Percentiles rank a stretch among this genome's conserved stretches.
These are phyloP conservation scores for Tiliqua scincoides DNA, from an alignment of 2,113 vertebrate species.

Conservation along the genomic window DNA sequence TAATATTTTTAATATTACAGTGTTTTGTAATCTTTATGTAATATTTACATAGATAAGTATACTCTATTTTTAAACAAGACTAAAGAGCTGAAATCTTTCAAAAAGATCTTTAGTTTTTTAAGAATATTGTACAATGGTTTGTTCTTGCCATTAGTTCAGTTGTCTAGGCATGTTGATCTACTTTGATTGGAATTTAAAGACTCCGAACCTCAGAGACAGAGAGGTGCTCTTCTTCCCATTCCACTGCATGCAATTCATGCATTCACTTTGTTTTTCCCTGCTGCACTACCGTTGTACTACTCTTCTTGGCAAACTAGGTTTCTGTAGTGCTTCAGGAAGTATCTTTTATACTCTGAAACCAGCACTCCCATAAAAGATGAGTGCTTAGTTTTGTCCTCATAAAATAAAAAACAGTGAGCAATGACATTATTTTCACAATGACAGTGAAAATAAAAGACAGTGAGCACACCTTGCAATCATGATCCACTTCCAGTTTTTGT, in stretches of 20 bases:
- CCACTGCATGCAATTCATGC: background rate
- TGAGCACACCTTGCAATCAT: too few species aligned
- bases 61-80: background rate
- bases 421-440: too few species aligned
- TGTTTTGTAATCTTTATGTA: too few species aligned
- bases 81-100: background rate
- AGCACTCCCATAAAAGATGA: background rate
- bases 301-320: background rate
- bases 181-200: background rate
- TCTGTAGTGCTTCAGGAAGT: background rate
- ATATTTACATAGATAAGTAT: background rate
- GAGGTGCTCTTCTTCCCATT: background rate
- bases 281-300: background rate
- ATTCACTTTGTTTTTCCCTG: background rate
- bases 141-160: background rate
- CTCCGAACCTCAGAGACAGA: too few species aligned
- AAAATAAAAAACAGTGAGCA: background rate
- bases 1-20: too few species aligned
- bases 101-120: background rate
- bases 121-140: background rate
- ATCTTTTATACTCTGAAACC: background rate
- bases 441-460: too few species aligned
- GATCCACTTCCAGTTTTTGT: too few species aligned
- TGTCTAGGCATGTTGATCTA: background rate
- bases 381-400: background rate